Evolutionary conservation across 2,797 vertebrate genomes (phyloP).

Genomic region (Nothura maculosa): DNA sequence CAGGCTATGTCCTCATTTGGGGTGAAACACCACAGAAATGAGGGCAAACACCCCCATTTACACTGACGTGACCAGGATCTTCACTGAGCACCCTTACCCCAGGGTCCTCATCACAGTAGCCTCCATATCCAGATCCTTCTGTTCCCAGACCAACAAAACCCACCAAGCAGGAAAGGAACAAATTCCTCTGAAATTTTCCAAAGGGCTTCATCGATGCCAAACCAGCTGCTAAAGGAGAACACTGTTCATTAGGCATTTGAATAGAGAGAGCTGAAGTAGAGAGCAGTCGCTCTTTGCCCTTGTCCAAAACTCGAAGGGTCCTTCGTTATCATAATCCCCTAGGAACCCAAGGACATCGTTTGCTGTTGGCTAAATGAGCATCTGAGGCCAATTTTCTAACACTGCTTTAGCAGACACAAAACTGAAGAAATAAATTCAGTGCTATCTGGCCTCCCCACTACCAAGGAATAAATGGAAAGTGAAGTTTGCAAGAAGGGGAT

Average conservation of each 20-base stretch:
- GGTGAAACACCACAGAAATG: neutral
- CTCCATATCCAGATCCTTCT: neutral
- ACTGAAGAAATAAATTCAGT: neutral
- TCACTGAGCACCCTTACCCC: neutral
- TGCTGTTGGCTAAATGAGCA: neutral
- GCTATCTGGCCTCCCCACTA: neutral
- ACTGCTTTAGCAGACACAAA: neutral
- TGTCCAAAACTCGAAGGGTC: neutral
- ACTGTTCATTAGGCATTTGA: slow-evolving; percentile 1
- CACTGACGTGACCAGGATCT: neutral
- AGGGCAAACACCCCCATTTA: neutral
- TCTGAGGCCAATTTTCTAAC: neutral
- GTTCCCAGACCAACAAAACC: slow-evolving; percentile 39
- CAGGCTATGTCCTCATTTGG: accelerated
- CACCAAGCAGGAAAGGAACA: slow-evolving; percentile 27
- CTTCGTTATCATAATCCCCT: neutral
- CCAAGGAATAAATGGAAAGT: slow-evolving; percentile 21
- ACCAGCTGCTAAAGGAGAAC: neutral
- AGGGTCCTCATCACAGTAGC: neutral
- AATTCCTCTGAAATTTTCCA: slow-evolving; percentile 3
- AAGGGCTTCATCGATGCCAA: neutral
- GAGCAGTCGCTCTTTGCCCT: slow-evolving; percentile 1
- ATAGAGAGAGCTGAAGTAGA: neutral
- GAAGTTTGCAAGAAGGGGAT: slow-evolving; percentile 34
- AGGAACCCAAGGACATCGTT: neutral